Base-by-base conservation (phyloP, 2,113 vertebrate species). In the Sinosuthora webbiana region DNA sequence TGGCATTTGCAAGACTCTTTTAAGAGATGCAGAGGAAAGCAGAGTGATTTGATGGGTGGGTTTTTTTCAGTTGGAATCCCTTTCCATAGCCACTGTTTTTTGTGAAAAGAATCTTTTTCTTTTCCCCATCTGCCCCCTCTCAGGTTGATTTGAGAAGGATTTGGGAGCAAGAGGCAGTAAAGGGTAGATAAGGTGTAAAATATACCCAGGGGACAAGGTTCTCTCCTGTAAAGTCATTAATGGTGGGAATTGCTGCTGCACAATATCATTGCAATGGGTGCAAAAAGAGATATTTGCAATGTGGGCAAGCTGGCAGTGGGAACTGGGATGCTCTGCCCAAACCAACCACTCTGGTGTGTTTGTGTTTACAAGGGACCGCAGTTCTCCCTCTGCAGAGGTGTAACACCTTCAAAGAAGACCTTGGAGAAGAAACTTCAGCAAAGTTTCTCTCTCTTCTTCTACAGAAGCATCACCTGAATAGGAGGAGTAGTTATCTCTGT, bases 1-100 rank as follows among this genome's bases (percentile, higher is more conserved):
- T 94, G 94, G 76, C 91, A 88, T 94, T 96, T 93, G 76, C 69
- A 87, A 93, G 62, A 74, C 44, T 92, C 65, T 93, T 83, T 74
- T 59, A 92, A 93, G 64, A 57, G 68, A 74, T 75, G 85, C 85
- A 86, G 10, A 78, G 79, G 80, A 83, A 90, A 59, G 73, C 69
- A 68, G 57, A 79, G 39, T 87, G 45, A 74, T 95, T 96, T 83
- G 82, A 88, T 92, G 91, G 45, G 24, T 79, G 24, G 4, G 8
- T 59, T 83, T 70, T 73, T 70, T 80, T 37, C 25, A 68, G 19
- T 45, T 88, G 89, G 56, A 83, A 92, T 90, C 44, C 73, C 87
- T 93, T 74, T 91, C 83, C 52, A 27, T n/a, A 93, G 37, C 47
- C 52, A 60, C 37, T 41, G 11, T 16, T 70, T 50, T n/a, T 65